Percentiles rank a stretch among this genome's conserved stretches.
These are phyloP conservation scores for Camelus bactrianus DNA, from an alignment of 2,113 vertebrate genomes.

Conservation along the genomic window DNA sequence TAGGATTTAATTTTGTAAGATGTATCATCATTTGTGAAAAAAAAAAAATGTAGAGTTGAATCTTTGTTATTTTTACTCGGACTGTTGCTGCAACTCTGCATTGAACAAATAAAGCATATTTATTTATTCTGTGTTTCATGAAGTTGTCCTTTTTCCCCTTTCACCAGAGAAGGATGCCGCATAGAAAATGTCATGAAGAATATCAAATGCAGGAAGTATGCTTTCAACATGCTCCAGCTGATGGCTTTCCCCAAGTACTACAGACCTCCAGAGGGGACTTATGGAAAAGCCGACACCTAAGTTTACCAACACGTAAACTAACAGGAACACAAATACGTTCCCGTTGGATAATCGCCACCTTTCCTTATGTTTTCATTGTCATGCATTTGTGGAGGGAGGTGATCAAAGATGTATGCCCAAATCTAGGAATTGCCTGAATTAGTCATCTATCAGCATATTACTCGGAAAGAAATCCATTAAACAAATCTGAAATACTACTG, in stretches of 20 bases:
- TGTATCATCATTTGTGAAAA: conserved; percentile 92
- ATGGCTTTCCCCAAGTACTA: conserved; percentile 99
- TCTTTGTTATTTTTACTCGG: conserved; percentile 93
- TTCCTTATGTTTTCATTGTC: conserved; percentile 33
- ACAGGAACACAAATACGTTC: conserved; percentile 78
- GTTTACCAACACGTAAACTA: conserved; percentile 80
- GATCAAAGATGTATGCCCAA: conserved; percentile 55
- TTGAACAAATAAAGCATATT: conserved; percentile 93
- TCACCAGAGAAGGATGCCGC: conserved; percentile 99
- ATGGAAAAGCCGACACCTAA: conserved; percentile 98
- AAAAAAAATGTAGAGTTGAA: conserved; percentile 91
- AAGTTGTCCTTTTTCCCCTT: conserved; percentile 91
- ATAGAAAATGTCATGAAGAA: conserved; percentile 99
- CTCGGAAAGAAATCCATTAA: conserved; percentile 19
- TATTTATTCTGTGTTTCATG: conserved; percentile 91
- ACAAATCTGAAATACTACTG: neutral
- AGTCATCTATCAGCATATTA: conserved; percentile 7
- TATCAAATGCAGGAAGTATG: conserved; percentile 98
- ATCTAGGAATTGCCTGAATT: conserved; percentile 64
- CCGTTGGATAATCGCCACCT: conserved; percentile 75
- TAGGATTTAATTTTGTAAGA: conserved; percentile 94
- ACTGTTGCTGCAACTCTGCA: conserved; percentile 92
- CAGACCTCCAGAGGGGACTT: conserved; percentile 98
- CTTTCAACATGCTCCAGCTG: conserved; percentile 99
- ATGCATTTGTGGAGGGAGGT: conserved; percentile 3